phyloP scores from a whole-genome alignment of 2,113 vertebrate species.

The Scomber scombrus region DNA sequence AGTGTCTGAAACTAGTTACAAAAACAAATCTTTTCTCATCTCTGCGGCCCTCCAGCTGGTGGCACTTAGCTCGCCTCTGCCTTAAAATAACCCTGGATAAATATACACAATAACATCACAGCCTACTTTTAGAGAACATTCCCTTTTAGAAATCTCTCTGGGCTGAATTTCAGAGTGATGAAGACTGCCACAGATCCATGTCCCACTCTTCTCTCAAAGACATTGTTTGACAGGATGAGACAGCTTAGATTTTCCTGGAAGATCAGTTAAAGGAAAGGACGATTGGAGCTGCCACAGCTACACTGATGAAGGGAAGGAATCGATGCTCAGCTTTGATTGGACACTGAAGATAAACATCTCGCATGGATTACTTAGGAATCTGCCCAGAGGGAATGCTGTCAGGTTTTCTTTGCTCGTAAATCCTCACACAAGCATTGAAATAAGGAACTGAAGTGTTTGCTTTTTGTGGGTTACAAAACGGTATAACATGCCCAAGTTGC shows the following conservation, averaged over 20 bases:
- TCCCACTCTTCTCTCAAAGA: conserved; percentile 24
- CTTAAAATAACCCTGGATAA: not conserved
- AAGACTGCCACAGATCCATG: conserved; percentile 26
- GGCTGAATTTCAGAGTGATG: conserved; percentile 6
- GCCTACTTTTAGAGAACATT: not conserved
- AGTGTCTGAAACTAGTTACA: not conserved
- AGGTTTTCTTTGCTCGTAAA: conserved; percentile 29
- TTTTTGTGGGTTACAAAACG: not conserved
- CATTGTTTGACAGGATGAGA: conserved; percentile 57
- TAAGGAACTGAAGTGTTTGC: not conserved
- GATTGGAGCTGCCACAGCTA: conserved; percentile 63
- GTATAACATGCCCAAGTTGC: not conserved
- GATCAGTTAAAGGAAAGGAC: conserved; percentile 52
- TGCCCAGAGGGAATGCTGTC: conserved; percentile 18
- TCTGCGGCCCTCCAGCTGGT: not conserved
- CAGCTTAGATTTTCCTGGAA: conserved; percentile 51
- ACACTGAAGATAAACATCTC: conserved; percentile 70
- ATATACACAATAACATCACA: not conserved
- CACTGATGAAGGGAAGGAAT: conserved; percentile 65
- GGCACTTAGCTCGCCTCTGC: too few relatives aligned
- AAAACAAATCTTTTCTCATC: not conserved
- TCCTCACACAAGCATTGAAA: not conserved
- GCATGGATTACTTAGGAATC: conserved; percentile 55
- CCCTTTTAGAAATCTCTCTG: conserved; percentile 25
- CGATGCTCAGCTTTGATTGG: conserved; percentile 70